Percentiles rank a stretch among this genome's conserved stretches.
Evolutionary conservation across 64 coral and sea anemone species (phyloP).

Genomic region (Porites australiensis): DNA sequence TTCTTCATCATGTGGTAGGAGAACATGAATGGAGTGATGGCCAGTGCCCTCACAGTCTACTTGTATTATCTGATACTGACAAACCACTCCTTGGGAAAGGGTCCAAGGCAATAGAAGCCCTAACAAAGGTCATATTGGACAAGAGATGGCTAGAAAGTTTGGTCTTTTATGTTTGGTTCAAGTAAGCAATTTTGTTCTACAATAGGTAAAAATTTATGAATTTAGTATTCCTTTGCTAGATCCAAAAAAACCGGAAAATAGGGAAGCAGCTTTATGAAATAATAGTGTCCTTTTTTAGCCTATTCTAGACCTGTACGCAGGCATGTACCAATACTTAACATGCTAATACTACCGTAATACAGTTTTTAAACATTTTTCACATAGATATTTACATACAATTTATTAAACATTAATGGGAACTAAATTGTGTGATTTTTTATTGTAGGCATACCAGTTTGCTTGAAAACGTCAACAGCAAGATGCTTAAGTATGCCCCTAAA

Average conservation of each 20-base stretch:
- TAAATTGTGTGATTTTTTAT: no score
- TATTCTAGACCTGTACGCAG: no score
- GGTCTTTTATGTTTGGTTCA: constrained; percentile 39
- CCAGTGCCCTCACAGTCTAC: background rate
- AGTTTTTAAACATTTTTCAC: background rate
- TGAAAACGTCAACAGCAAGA: constrained; percentile 28
- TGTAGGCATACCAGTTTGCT: constrained; percentile 30
- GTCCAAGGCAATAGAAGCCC: constrained; percentile 1
- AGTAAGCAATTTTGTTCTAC: background rate
- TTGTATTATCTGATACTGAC: background rate
- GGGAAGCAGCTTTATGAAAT: background rate
- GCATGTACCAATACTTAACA: no score
- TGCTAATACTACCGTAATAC: no score
- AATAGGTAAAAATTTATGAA: background rate
- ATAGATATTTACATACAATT: background rate
- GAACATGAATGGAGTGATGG: background rate
- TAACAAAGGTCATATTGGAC: constrained; percentile 15
- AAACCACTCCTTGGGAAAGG: background rate
- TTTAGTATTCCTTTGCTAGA: background rate
- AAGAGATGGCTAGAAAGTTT: constrained; percentile 28
- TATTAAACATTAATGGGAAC: background rate
- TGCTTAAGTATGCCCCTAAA: constrained; percentile 47
- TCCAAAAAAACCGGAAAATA: background rate
- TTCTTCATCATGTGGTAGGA: constrained; percentile 14
- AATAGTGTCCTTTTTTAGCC: no score